Base-by-base conservation (phyloP, 1,140 invertebrate genomes). In the Physella acuta region DNA sequence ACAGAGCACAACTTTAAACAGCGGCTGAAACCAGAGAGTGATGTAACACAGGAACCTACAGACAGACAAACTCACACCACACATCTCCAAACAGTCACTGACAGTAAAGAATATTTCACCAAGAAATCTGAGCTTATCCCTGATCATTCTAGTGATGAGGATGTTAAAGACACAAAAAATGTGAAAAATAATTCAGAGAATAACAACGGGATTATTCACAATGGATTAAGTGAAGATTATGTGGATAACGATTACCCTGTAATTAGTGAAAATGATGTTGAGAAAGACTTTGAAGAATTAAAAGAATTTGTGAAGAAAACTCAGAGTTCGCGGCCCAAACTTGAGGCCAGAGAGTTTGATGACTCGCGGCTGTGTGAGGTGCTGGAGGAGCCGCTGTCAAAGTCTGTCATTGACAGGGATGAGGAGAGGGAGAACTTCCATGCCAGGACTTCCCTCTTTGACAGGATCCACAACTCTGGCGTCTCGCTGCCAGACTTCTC, bases 251-350 rank as follows among this genome's bases (percentile, higher is more conserved):
- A 26, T 56, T 51, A 51, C 28, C 28, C 39, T n/a, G n/a, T n/a
- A 39, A 20, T 52, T 39, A 56, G 58, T 34, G 36, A 72, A 66
- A 67, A 37, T 37, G 73, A 77, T 49, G 64, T 73, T 65, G 52
- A 70, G 26, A 65, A 75, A 36, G 79, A 79, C 39, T 79, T 81
- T 70, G 73, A 78, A 68, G 74, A 81, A 58, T 65, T 81, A 14
- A 73, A 72, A 70, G 71, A 70, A 20, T 79, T 79, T 71, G 75
- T 77, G 1, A 64, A 70, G 60, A 75, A 76, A 62, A 66, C 78
- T 36, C 70, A 72, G 26, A 64, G 67, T 37, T 34, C 75, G 73
- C 44, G 64, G 58, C 34, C 71, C 52, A 65, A 44, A 37, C 24
- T 67, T 44, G 49, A 65, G 26, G 64, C 28, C 14, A 31, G 33